Evolutionary conservation across 2,797 vertebrate genomes (phyloP), one percentile per base, ranked within the genome.

Genomic region (Crocodylus rhombifer): DNA sequence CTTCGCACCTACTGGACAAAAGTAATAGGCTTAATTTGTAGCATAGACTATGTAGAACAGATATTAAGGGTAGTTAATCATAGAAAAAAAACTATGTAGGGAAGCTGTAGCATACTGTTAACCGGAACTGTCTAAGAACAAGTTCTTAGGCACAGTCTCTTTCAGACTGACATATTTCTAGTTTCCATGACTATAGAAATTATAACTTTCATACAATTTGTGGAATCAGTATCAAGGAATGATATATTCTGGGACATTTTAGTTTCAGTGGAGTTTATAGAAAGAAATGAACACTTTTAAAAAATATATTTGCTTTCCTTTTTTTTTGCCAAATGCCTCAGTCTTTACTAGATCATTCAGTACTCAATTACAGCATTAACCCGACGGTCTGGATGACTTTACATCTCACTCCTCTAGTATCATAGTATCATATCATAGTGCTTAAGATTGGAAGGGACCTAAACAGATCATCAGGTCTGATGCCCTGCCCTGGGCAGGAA

Each of bases 131-230:
- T 84, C 80, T 56, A 82, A 74, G 30, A 90, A 36, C 55, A 0
- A 0, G 25, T 63, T 63, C 8, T 26, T n/a, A 55, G 25, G 62
- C 81, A 33, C 30, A 88, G 9, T 28, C 58, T 77, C 25, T 15
- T 18, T 6, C 78, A 7, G 4, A 17, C 42, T 77, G 42, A 80
- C 11, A 18, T 76, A 77, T 64, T 65, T 71, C 83, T 8, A 4
- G 26, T 88, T 92, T 91, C 60, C 87, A 36, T 55, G 5, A 2
- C 3, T 42, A 25, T 51, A 21, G 26, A 85, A 71, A 64, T 78
- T 26, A 60, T 36, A 61, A 82, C 74, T 60, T 77, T 0, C 0
- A 2, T 3, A 13, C 23, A 77, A 3, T 42, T 67, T 1, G 0
- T 78, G 65, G 56, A 65, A 69, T 3, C 17, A 11, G 8, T 51